phyloP scores from a whole-genome alignment of 2,113 vertebrate genomes.

The Microtus richardsoni region DNA sequence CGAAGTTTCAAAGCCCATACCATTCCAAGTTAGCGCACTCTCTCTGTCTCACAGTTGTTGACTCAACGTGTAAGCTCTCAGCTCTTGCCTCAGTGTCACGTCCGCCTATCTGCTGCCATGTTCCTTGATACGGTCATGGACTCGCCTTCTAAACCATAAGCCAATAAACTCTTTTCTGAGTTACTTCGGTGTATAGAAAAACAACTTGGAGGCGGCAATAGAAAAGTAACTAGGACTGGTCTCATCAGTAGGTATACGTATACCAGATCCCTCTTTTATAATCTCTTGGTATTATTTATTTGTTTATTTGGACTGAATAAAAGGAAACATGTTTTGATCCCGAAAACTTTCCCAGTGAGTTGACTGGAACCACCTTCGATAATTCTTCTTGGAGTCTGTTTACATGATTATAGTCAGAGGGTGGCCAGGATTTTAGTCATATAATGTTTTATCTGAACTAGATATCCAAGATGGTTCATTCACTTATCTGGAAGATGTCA shows the following conservation, averaged over 20 bases:
- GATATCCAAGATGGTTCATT: neutral
- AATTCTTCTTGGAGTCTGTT: neutral
- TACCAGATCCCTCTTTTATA: neutral
- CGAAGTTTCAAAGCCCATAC: neutral
- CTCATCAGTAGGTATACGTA: neutral
- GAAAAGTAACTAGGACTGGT: neutral
- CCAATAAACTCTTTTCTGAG: neutral
- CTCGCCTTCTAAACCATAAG: neutral
- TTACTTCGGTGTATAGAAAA: neutral
- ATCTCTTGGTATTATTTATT: neutral
- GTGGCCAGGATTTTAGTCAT: neutral
- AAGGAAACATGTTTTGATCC: neutral
- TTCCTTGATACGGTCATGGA: no score
- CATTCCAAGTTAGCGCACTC: neutral
- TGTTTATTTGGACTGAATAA: neutral
- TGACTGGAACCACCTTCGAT: neutral
- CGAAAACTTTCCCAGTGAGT: neutral
- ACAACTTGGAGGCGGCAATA: neutral
- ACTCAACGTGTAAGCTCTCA: neutral
- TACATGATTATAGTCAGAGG: neutral
- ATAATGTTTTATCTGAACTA: neutral
- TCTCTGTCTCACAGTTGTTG: neutral
- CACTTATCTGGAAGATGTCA: neutral
- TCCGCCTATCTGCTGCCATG: neutral
- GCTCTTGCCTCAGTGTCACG: no score